phyloP scores from a whole-genome alignment of 1,140 invertebrate genomes.

The Augochlora pura region DNA sequence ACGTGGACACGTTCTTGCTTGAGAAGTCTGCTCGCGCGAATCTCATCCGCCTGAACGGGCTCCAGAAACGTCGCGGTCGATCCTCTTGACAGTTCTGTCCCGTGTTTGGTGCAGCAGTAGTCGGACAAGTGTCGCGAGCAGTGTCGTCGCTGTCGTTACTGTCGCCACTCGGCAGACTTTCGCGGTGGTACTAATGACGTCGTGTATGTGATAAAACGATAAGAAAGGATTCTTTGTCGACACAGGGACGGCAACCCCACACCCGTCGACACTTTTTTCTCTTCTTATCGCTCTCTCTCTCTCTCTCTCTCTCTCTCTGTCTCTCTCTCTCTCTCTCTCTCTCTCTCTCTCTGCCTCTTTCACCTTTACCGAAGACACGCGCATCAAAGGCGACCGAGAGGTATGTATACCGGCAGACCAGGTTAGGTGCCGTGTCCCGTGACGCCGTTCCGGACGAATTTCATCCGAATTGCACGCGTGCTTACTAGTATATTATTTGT shows the following conservation, averaged over 20 bases:
- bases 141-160: conserved; percentile 5
- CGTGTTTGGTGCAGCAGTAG: conserved; percentile 31
- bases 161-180: conserved; percentile 13
- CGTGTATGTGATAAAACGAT: conserved; percentile 35
- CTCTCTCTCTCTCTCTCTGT: too few relatives aligned
- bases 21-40: conserved; percentile 1
- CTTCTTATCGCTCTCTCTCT: not conserved
- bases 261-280: conserved; percentile 50
- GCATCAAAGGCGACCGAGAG: conserved; percentile 56
- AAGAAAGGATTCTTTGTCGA: conserved; percentile 25
- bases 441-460: conserved; percentile 12
- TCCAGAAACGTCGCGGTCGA: conserved; percentile 3
- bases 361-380: conserved; percentile 51
- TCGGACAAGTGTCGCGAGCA: conserved; percentile 34
- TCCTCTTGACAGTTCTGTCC: conserved; percentile 42
- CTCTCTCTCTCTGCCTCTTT: not conserved
- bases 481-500: not conserved
- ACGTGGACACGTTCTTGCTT: not conserved
- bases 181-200: conserved; percentile 25
- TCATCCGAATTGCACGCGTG: not conserved
- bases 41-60: not conserved
- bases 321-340: too few relatives aligned
- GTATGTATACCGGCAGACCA: conserved; percentile 64
- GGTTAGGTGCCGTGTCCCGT: conserved; percentile 60
- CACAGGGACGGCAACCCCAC: conserved; percentile 47